Evolutionary conservation across 2,888 invertebrate species (phyloP).

Genomic region (Folsomia candida): DNA sequence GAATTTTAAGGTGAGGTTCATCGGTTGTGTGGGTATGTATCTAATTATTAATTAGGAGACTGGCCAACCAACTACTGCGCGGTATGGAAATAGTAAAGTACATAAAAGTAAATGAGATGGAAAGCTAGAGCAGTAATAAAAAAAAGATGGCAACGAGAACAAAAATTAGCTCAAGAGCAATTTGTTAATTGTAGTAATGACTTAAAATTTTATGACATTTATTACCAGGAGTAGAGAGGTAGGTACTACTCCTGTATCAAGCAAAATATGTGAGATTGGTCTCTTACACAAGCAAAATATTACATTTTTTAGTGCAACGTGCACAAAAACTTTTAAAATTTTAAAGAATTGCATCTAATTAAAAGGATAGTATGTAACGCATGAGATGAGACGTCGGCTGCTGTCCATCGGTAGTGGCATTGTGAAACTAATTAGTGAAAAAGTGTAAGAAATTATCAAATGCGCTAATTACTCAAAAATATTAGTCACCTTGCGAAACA

Average conservation of each 20-base stretch:
- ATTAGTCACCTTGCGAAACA: no score
- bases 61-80: no score
- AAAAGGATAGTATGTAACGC: not conserved
- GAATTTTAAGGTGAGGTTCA: no score
- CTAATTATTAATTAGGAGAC: not conserved
- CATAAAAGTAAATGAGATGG: no score
- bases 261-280: not conserved
- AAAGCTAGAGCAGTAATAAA: no score
- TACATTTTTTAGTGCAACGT: not conserved
- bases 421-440: not conserved
- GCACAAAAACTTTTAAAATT: not conserved
- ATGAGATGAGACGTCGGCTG: no score
- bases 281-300: not conserved
- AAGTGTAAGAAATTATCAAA: not conserved
- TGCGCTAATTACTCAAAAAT: not conserved
- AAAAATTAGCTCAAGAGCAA: not conserved
- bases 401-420: not conserved
- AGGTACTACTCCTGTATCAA: not conserved
- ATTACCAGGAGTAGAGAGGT: no score
- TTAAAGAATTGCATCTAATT: not conserved
- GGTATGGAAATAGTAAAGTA: no score
- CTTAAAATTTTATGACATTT: not conserved
- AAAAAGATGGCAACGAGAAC: not conserved
- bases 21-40: no score
- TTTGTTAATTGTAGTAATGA: not conserved